Evolutionary conservation across 2,888 invertebrate genomes (phyloP), one percentile per base, ranked within the genome.

Genomic region (Syrista parreyssii): DNA sequence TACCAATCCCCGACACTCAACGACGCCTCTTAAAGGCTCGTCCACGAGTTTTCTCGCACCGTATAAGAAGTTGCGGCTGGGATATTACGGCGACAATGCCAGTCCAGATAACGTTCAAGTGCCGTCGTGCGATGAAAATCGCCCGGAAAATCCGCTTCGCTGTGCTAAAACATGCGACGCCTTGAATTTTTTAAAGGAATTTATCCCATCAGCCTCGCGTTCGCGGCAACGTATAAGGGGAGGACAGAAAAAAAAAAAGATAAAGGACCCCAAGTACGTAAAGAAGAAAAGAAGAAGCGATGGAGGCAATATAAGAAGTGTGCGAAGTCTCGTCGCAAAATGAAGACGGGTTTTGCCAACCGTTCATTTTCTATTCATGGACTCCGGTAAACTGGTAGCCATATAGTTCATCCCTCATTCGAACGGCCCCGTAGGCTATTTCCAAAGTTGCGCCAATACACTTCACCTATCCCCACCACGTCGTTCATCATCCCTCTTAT

Each of bases 291-390:
- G 68, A 36, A 55, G 68, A 15, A 68, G 55, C 31, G 23, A 76
- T 2, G 55, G 23, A 55, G 55, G 55, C 55, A 23, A 23, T 55
- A 55, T 55, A 55, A 55, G 9, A 55, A 55, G 55, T 55, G 55
- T 55, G 55, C 55, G 55, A 55, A 55, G 55, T 55, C 55, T 55
- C 55, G 55, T 55, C 55, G 55, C 55, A 23, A 55, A 9, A 55
- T 55, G 55, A 55, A 55, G 23, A 55, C 23, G 2, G 55, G 23
- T 55, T 23, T 9, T 55, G 55, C 55, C 55, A 55, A 55, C 55
- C 12, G 79, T 82, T 83, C 84, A 83, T 84, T 84, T 82, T 82
- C 81, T 84, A 84, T 84, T 84, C 84, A 84, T 84, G 82, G 84
- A 81, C 55, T 55, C 9, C 55, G 55, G 55, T 55, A 55, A 55